Conservation (phyloP, 2,888 invertebrate genomes). For the Pyrgus malvae region DNA sequence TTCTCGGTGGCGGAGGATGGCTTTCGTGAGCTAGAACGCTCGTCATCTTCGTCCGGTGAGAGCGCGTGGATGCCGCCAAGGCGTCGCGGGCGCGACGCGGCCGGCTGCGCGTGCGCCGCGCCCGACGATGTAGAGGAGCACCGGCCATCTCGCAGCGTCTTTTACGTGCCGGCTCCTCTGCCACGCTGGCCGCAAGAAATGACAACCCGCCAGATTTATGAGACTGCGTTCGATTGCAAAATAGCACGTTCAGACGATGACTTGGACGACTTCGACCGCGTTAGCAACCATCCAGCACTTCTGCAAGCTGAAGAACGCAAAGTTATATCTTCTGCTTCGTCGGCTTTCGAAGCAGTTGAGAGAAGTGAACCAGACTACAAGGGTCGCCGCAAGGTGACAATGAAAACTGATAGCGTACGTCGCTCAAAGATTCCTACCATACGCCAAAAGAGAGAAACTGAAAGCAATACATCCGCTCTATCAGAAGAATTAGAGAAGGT, state of each 20-base stretch:
- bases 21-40: constrained; percentile 80
- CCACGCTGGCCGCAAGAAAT: constrained; percentile 84
- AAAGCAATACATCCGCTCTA: constrained; percentile 62
- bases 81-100: constrained; percentile 84
- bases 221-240: constrained; percentile 95
- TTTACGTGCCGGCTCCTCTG: constrained; percentile 86
- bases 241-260: constrained; percentile 91
- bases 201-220: constrained; percentile 89
- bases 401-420: constrained; percentile 79
- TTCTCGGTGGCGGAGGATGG: constrained; percentile 88
- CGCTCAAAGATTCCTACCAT: constrained; percentile 84
- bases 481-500: constrained; percentile 84
- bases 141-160: constrained; percentile 84
- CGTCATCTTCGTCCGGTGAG: constrained; percentile 81
- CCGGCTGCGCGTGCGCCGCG: constrained; percentile 88
- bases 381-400: constrained; percentile 81
- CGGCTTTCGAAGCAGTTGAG: constrained; percentile 76
- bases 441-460: constrained; percentile 75
- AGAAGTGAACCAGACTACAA: constrained; percentile 76
- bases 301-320: constrained; percentile 80
- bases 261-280: constrained; percentile 90
- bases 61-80: constrained; percentile 87
- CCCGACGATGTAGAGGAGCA: constrained; percentile 85
- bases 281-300: constrained; percentile 90
- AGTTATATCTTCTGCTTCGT: constrained; percentile 74